Percentiles rank a stretch among this genome's conserved stretches.
Evolutionary conservation across 1,140 invertebrate genomes (phyloP).

Genomic region (Magallana gigas): DNA sequence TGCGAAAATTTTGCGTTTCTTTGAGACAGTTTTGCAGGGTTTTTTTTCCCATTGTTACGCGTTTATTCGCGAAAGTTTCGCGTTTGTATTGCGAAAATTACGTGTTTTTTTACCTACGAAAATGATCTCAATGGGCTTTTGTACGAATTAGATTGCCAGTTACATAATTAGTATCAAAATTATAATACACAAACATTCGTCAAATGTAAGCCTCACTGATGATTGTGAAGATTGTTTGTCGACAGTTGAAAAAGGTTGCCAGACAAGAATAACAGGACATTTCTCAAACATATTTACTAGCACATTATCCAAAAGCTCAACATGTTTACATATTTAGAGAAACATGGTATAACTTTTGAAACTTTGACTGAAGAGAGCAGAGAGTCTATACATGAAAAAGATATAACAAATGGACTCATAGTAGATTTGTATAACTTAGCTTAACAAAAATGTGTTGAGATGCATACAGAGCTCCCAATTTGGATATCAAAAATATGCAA

Average conservation of each 20-base stretch:
- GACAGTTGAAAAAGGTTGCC: not conserved
- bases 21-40: too few relatives aligned
- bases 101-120: too few relatives aligned
- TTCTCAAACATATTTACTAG: not conserved
- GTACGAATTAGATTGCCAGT: too few relatives aligned
- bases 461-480: not conserved
- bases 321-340: not conserved
- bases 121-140: too few relatives aligned
- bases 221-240: not conserved
- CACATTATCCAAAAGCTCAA: not conserved
- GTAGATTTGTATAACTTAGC: not conserved
- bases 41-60: too few relatives aligned
- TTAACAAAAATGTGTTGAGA: not conserved
- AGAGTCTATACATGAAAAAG: not conserved
- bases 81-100: too few relatives aligned
- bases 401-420: constrained; percentile 13
- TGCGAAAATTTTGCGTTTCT: too few relatives aligned
- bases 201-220: not conserved
- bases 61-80: too few relatives aligned
- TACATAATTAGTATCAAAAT: too few relatives aligned
- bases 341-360: not conserved
- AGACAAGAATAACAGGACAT: constrained; percentile 11
- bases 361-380: not conserved
- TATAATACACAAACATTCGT: not conserved
- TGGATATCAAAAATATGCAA: constrained; percentile 15